phyloP scores from a whole-genome alignment of 2,888 invertebrate species.

The Leptopilina syphax region DNA sequence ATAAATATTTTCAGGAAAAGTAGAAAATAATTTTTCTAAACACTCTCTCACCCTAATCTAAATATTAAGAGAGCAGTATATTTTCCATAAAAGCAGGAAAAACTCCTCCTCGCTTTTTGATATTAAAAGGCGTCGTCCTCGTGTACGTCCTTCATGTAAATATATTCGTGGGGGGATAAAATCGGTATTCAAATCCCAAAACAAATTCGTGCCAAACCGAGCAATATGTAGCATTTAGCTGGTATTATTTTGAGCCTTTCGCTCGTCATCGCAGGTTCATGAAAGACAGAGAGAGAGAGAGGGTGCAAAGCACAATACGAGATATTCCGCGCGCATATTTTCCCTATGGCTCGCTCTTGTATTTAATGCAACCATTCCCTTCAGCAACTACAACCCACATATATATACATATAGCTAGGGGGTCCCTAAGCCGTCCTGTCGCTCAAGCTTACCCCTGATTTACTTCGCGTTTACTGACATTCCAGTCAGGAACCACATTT shows the following conservation, averaged over 20 bases:
- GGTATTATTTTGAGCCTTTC: constrained; percentile 66
- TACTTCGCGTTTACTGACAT: constrained; percentile 56
- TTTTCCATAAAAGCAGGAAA: constrained; percentile 2
- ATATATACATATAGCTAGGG: constrained; percentile 52
- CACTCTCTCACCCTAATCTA: background rate
- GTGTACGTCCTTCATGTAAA: no score
- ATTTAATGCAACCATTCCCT: constrained; percentile 54
- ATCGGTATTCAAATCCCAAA: constrained; percentile 72
- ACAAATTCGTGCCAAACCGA: constrained; percentile 72
- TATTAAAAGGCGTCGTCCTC: constrained; percentile 14
- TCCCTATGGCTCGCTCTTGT: constrained; percentile 51
- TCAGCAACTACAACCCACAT: constrained; percentile 26
- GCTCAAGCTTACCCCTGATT: constrained; percentile 66
- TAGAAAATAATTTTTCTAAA: background rate
- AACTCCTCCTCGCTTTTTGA: background rate
- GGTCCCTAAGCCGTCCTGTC: constrained; percentile 67
- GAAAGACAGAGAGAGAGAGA: constrained; percentile 42
- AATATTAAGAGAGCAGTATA: background rate
- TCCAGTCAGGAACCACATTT: constrained; percentile 50
- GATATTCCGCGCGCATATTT: constrained; percentile 38
- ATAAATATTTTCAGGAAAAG: background rate
- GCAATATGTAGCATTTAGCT: constrained; percentile 76
- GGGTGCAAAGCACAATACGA: constrained; percentile 40
- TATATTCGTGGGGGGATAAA: constrained; percentile 44
- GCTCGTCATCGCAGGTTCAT: constrained; percentile 42